Evolutionary conservation across 2,113 vertebrate genomes (phyloP).

Genomic region (Haemorhous mexicanus): DNA sequence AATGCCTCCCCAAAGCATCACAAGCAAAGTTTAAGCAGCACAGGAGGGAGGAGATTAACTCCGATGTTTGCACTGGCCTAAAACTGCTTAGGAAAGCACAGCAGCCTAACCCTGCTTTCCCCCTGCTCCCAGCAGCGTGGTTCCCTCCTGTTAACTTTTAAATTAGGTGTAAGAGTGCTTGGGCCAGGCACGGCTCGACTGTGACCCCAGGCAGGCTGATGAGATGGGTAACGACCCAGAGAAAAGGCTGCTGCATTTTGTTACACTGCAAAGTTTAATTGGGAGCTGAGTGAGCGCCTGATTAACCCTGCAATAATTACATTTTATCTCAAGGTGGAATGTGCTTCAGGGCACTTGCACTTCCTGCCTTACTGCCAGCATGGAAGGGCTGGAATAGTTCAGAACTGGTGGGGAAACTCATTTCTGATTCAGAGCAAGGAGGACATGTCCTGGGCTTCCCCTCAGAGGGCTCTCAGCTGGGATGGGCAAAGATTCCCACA

Average conservation of each 20-base stretch:
- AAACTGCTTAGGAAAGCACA: background rate
- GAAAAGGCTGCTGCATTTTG: background rate
- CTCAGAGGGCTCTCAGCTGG: rapidly evolving
- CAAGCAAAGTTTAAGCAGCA: background rate
- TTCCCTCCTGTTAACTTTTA: background rate
- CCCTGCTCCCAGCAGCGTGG: background rate
- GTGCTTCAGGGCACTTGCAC: background rate
- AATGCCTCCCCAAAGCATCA: background rate
- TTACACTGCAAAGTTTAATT: background rate
- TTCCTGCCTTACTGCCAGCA: background rate
- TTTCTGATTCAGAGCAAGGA: rapidly evolving
- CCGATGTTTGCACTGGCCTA: background rate
- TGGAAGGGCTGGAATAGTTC: background rate
- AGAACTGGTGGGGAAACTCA: rapidly evolving
- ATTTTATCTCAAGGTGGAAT: background rate
- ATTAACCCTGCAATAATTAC: constrained; percentile 12
- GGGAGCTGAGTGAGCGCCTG: background rate
- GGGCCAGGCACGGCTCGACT: background rate
- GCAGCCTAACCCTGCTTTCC: background rate
- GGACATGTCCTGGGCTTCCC: background rate
- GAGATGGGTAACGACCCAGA: background rate
- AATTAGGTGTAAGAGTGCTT: background rate
- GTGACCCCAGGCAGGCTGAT: background rate
- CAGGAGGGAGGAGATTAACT: background rate
- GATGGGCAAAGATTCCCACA: background rate